Base-by-base conservation (phyloP, 2,797 vertebrate genomes). In the Champsocephalus esox region DNA sequence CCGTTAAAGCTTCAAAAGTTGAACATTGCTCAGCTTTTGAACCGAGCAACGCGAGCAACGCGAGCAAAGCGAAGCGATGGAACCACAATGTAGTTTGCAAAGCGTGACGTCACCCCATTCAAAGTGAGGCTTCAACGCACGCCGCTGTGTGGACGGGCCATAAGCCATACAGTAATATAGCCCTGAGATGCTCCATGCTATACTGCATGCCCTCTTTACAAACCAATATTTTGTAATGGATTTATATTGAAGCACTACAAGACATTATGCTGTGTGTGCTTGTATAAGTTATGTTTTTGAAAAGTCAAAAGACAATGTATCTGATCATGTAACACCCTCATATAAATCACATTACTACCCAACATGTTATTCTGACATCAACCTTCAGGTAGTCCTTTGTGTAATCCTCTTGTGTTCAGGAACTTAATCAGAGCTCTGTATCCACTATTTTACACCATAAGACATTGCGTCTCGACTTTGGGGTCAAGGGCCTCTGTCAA, bases 401-500 rank as follows among this genome's bases (percentile, higher is more conserved):
- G 19, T 56, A 62, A 65, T 64, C 57, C 24, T 21, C 81, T 66
- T 21, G 34, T 65, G 32, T 3, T 54, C 0, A 12, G 51, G 46
- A 57, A 62, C 59, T 4, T 9, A 38, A 61, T 76, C 9, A 66
- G 60, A 70, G 52, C 58, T 34, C 41, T 16, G 5, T 56, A 49
- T 80, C 41, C 14, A 12, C 70, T 68, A 45, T 82, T 81, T 38
- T 79, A 57, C 43, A 38, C 73, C 70, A 49, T 19, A 57, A 73
- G 21, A 52, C 63, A 49, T 54, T 21, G 38, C 50, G 34, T 57
- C 76, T 56, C 17, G 14, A 81, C 43, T 92, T 92, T 84, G 62
- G 79, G 89, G 89, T 91, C 82, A 87, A 87, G 82, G 78, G 66
- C 81, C 86, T 88, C 81, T 70, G 78, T 76, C 77, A 38, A 59